Evolutionary conservation across 2,888 invertebrate species (phyloP).

Genomic region (Craniophora ligustri): DNA sequence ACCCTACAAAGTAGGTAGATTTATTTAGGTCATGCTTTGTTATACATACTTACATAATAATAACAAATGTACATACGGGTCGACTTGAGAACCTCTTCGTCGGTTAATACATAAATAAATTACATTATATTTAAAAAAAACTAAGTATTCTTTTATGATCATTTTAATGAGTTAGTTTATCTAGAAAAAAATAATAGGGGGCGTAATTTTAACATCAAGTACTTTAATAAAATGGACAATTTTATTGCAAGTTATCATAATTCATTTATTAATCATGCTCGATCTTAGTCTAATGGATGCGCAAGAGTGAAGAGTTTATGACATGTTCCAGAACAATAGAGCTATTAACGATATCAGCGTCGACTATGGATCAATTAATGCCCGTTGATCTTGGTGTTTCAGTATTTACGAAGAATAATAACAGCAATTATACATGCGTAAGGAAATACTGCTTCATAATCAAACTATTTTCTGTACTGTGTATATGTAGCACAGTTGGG

Average conservation of each 20-base stretch:
- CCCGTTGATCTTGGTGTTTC: conserved; percentile 41
- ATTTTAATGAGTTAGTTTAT: neutral
- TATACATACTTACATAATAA: no score
- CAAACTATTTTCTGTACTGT: no score
- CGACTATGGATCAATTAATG: conserved; percentile 60
- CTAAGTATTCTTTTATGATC: no score
- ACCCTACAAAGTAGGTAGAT: no score
- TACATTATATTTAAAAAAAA: no score
- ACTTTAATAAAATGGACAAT: neutral
- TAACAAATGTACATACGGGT: no score
- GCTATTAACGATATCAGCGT: conserved; percentile 57
- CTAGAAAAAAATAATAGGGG: conserved; percentile 30
- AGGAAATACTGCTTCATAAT: conserved; percentile 8
- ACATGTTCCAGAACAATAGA: conserved; percentile 55
- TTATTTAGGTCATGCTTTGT: no score
- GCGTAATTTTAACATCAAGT: conserved; percentile 15
- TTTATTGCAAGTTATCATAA: conserved; percentile 25
- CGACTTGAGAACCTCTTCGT: no score
- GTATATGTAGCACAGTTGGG: no score
- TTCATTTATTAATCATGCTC: conserved; percentile 32
- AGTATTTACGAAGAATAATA: conserved; percentile 32
- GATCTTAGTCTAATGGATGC: conserved; percentile 24
- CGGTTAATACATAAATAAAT: no score
- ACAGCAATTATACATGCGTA: conserved; percentile 4
- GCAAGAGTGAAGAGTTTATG: conserved; percentile 32